These are phyloP conservation scores for Dipodomys ordii DNA, from an alignment of 2,113 vertebrate genomes.

Conservation along the genomic window DNA sequence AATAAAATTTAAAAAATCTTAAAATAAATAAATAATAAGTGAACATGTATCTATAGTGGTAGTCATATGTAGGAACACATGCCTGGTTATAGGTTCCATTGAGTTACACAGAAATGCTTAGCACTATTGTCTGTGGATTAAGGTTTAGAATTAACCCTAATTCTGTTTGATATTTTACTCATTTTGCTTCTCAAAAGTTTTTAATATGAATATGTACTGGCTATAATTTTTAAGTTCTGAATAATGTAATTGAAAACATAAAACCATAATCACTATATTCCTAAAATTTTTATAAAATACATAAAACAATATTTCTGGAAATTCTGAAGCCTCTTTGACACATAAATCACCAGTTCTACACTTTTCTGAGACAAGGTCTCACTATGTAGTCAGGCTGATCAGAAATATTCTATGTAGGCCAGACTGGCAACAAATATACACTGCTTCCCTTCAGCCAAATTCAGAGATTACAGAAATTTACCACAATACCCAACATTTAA, in stretches of 20 bases:
- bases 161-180: background rate
- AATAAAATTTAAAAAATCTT: no score
- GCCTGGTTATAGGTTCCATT: background rate
- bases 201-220: background rate
- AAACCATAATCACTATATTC: background rate
- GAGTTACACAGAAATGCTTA: background rate
- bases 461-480: background rate
- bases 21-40: no score
- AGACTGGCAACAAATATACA: no score
- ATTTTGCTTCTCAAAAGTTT: background rate
- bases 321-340: background rate
- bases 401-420: background rate
- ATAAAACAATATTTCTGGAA: background rate
- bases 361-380: background rate
- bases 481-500: background rate
- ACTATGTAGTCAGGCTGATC: background rate
- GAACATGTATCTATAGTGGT: background rate
- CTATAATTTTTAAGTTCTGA: background rate
- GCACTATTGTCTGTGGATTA: background rate
- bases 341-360: background rate
- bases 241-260: background rate
- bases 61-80: background rate
- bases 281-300: background rate
- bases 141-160: background rate
- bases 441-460: background rate